Base-by-base conservation (phyloP, 1,140 invertebrate species). In the Penaeus chinensis region DNA sequence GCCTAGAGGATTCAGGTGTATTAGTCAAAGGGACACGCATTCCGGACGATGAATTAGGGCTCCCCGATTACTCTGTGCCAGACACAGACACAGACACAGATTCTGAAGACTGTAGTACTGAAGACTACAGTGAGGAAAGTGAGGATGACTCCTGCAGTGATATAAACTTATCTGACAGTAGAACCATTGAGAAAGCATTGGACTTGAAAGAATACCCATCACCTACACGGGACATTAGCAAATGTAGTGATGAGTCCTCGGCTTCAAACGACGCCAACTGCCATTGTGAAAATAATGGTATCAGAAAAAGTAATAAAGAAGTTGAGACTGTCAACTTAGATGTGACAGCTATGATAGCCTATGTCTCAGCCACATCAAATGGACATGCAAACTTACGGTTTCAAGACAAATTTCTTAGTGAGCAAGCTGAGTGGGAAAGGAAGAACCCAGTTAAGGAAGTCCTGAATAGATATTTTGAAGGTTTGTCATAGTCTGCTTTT, bases 311-410 rank as follows among this genome's bases (percentile, higher is more conserved):
- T n/a, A 54, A n/a, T 88, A 81, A 65, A 60, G 32, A 77, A 78
- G 27, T 71, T 20, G 10, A 18, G 66, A 71, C 66, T 32, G 11
- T 83, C 20, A 88, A 88, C 60, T 63, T 88, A 78, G 86, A 88
- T 71, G 81, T 88, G 27, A 88, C 86, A 78, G 86, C 86, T 42
- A 83, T 88, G 80, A 88, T 88, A 18, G 86, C 86, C 27, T 88
- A 88, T 79, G 86, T 88, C 1, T 65, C 80, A 60, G 78, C 86
- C n/a, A 88, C 86, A 27, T 18, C 81, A 54, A 88, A 88, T 88
- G 86, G 81, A 42, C 54, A 81, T 10, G 80, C 80, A 4, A 78
- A 83, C 78, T 88, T 78, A 42, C 20, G 65, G 19, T 88, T 88
- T 66, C 54, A 82, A 63, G 86, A 88, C 62, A 83, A 78, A 61